Evolutionary conservation across 1,140 invertebrate species (phyloP).

Genomic region (Lucilia sericata): DNA sequence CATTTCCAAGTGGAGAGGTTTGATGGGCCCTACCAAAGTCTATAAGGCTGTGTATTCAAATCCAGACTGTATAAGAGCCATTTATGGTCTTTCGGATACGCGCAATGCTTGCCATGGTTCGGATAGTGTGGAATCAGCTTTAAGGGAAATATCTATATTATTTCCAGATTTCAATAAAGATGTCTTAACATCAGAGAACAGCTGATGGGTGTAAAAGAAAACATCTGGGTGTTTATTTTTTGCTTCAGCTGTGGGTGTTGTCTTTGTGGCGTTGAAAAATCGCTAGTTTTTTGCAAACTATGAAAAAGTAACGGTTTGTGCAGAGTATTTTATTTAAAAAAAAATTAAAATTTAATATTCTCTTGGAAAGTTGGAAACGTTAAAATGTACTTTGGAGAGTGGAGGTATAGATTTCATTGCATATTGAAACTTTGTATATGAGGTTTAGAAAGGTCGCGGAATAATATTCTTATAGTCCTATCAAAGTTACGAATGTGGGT

Average conservation of each 20-base stretch:
- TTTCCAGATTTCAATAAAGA: constrained; percentile 81
- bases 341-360: too few species aligned
- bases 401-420: too few species aligned
- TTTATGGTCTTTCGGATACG: constrained; percentile 90
- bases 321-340: too few species aligned
- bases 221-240: background rate
- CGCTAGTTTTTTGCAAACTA: too few species aligned
- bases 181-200: background rate
- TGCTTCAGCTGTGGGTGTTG: background rate
- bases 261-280: too few species aligned
- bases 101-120: constrained; percentile 93
- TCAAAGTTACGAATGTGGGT: too few species aligned
- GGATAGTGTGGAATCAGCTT: constrained; percentile 83
- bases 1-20: constrained; percentile 81
- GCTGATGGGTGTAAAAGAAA: constrained; percentile 1
- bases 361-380: too few species aligned
- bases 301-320: too few species aligned
- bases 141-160: constrained; percentile 83
- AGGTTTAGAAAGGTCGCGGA: too few species aligned
- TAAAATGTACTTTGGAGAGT: too few species aligned
- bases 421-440: too few species aligned
- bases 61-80: constrained; percentile 82
- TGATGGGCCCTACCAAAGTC: constrained; percentile 92
- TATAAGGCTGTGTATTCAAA: constrained; percentile 82
- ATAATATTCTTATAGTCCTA: too few species aligned